Evolutionary conservation across 2,113 vertebrate species (phyloP).

Genomic region (Panthera tigris): DNA sequence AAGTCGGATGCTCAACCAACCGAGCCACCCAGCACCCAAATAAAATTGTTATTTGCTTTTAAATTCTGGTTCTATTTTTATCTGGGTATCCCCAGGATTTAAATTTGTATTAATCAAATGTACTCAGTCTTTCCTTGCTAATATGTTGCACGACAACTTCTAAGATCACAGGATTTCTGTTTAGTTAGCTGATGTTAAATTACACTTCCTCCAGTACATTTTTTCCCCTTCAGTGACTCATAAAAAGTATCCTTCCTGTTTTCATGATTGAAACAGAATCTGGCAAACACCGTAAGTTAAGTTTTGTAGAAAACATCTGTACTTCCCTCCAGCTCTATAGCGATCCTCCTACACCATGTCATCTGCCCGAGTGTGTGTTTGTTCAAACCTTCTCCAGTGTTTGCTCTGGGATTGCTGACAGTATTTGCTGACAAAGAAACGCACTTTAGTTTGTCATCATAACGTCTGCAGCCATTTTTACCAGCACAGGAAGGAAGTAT

Average conservation of each 20-base stretch:
- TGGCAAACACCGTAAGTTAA: not conserved
- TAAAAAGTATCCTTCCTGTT: not conserved
- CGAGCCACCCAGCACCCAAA: too few species aligned
- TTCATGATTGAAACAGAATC: not conserved
- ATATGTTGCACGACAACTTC: not conserved
- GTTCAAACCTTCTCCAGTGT: not conserved
- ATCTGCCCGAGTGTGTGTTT: fast-evolving
- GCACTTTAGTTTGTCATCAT: not conserved
- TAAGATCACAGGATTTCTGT: not conserved
- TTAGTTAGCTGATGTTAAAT: not conserved
- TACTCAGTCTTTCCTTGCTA: not conserved
- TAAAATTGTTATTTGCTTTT: not conserved
- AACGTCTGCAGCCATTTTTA: not conserved
- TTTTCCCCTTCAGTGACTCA: not conserved
- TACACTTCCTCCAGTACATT: not conserved
- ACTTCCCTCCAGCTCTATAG: fast-evolving
- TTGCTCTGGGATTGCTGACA: not conserved
- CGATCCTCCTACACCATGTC: not conserved
- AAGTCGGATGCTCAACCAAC: too few species aligned
- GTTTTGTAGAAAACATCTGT: not conserved
- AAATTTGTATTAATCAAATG: not conserved
- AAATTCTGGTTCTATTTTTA: not conserved
- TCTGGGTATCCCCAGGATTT: not conserved
- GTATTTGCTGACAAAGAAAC: not conserved
- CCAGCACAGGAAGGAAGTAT: not conserved